phyloP scores from a whole-genome alignment of 2,797 vertebrate species.

The Psittacula echo region DNA sequence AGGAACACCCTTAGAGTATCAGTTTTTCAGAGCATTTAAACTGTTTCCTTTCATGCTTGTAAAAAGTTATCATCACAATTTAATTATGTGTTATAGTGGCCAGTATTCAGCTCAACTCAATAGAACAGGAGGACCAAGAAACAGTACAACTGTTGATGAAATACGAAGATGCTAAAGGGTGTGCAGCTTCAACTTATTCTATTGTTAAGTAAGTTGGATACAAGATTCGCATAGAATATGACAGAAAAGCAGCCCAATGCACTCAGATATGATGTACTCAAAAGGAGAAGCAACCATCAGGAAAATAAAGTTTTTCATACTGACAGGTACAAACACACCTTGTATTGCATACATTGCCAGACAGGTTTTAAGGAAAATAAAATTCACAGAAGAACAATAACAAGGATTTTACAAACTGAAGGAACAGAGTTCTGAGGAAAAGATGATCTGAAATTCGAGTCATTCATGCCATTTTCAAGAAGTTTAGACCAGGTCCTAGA shows the following conservation, averaged over 20 bases:
- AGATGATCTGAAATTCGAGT: constrained; percentile 1
- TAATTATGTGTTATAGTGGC: not conserved
- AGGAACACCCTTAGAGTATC: not conserved
- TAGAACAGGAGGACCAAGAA: not conserved
- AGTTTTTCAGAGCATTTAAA: not conserved
- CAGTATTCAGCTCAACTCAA: not conserved
- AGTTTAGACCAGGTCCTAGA: not conserved
- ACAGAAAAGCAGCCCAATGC: not conserved
- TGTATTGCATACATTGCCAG: not conserved
- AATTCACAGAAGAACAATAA: not conserved
- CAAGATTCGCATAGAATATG: not conserved
- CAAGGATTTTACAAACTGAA: not conserved
- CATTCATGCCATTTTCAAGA: not conserved
- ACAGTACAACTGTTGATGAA: not conserved
- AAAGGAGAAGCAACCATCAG: not conserved
- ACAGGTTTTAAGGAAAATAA: not conserved
- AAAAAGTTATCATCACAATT: not conserved
- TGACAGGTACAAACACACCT: not conserved
- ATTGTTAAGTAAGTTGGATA: not conserved
- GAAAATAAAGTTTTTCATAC: not conserved
- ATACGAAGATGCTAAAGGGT: not conserved
- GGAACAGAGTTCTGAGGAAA: not conserved
- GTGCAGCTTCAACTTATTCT: not conserved
- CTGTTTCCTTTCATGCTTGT: not conserved
- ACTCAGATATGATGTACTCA: not conserved